Conservation (phyloP, 2,113 vertebrate species). For the Pangasianodon hypophthalmus region DNA sequence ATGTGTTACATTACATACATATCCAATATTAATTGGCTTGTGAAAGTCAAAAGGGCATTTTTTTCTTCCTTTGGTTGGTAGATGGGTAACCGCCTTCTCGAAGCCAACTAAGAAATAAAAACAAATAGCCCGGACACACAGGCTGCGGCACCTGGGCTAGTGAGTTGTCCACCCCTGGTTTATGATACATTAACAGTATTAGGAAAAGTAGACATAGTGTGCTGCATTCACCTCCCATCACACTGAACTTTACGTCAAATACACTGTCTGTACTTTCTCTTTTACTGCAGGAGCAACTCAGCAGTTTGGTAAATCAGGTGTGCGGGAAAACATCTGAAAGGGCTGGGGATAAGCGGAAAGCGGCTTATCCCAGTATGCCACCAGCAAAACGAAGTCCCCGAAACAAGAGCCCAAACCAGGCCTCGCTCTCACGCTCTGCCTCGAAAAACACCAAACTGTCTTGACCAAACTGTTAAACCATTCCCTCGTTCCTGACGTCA, state of each 20-base stretch:
- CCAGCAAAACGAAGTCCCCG: conserved; percentile 86
- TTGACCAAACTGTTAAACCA: conserved; percentile 75
- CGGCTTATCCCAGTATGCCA: conserved; percentile 69
- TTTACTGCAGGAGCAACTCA: conserved; percentile 81
- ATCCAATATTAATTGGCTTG: not conserved
- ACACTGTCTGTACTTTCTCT: not conserved
- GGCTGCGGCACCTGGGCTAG: not conserved
- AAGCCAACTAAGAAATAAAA: not conserved
- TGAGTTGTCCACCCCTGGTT: not conserved
- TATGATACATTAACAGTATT: not conserved
- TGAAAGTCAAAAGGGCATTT: not conserved
- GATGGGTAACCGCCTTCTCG: not conserved
- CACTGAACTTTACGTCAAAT: not conserved
- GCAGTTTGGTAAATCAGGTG: conserved; percentile 85
- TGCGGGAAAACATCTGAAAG: conserved; percentile 81
- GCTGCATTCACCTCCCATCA: not conserved
- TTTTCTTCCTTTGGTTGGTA: not conserved
- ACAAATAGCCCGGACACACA: not conserved
- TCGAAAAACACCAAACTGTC: conserved; percentile 80
- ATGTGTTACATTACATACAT: not conserved
- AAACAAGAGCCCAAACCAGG: conserved; percentile 81
- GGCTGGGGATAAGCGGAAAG: conserved; percentile 77
- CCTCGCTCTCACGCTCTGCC: conserved; percentile 76
- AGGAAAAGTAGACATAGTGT: too few relatives aligned
- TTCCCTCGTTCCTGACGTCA: conserved; percentile 32